Evolutionary conservation across 2,113 vertebrate genomes (phyloP).

Genomic region (Platycercus adscitus): DNA sequence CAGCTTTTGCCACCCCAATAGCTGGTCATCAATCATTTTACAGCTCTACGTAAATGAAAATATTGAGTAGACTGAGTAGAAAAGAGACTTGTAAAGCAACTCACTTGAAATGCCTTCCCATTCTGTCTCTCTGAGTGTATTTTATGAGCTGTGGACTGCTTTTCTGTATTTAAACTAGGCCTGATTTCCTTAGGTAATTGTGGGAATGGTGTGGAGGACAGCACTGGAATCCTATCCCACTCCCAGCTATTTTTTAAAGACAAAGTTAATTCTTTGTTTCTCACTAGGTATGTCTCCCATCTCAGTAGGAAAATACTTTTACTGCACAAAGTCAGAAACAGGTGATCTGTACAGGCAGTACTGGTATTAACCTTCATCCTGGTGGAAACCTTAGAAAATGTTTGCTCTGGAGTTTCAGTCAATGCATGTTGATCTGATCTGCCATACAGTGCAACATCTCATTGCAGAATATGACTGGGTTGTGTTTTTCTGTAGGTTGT

Average conservation of each 20-base stretch:
- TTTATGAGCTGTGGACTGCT: neutral
- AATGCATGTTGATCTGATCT: neutral
- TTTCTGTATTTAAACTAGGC: neutral
- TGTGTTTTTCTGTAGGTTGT: neutral
- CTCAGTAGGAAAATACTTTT: neutral
- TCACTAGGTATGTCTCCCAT: neutral
- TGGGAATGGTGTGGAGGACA: neutral
- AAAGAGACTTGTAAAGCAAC: neutral
- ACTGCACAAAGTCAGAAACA: neutral
- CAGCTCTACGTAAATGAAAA: neutral
- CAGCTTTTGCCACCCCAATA: neutral
- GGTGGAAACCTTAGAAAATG: neutral
- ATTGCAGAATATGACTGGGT: neutral
- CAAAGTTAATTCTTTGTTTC: neutral
- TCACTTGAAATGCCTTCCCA: neutral
- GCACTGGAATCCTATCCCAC: neutral
- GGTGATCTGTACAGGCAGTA: neutral
- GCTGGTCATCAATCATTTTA: neutral
- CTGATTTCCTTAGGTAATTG: neutral
- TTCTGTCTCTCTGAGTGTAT: neutral
- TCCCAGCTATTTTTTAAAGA: neutral
- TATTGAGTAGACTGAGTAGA: neutral
- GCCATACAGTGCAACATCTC: neutral
- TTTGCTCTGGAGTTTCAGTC: neutral
- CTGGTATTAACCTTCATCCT: neutral